Percentiles rank a stretch among this genome's conserved stretches.
phyloP scores from a whole-genome alignment of 2,113 vertebrate genomes.

The Spea multiplicata region DNA sequence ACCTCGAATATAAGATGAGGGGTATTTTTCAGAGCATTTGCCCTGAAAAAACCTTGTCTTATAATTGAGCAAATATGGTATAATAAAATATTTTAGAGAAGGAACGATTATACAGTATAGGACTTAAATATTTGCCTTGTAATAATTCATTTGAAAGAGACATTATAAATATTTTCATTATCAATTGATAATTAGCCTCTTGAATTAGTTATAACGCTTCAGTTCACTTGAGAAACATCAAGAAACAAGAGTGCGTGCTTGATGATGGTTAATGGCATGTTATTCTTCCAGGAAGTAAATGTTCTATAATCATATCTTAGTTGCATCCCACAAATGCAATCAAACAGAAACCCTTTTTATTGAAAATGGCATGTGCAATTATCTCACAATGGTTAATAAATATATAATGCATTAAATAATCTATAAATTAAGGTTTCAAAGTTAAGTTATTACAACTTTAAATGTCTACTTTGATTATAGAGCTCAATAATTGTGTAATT shows the following conservation, averaged over 20 bases:
- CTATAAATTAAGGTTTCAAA: no score
- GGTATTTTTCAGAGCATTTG: no score
- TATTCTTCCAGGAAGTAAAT: slow-evolving; percentile 71
- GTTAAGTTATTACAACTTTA: no score
- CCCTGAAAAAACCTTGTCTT: no score
- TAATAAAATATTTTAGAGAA: no score
- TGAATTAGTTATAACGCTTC: slow-evolving; percentile 57
- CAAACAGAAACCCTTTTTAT: slow-evolving; percentile 68
- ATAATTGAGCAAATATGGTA: no score
- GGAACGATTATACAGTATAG: not conserved
- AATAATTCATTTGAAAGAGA: slow-evolving; percentile 26
- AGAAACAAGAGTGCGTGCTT: slow-evolving; percentile 68
- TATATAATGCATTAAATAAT: no score
- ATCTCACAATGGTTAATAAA: no score
- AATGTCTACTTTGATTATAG: no score
- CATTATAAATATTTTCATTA: slow-evolving; percentile 52
- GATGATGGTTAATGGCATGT: slow-evolving; percentile 72
- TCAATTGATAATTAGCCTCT: slow-evolving; percentile 51
- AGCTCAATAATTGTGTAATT: no score
- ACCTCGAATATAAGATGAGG: no score
- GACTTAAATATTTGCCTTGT: slow-evolving; percentile 1
- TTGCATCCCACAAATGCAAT: slow-evolving; percentile 44
- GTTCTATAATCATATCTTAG: slow-evolving; percentile 60
- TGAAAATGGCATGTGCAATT: slow-evolving; percentile 51
- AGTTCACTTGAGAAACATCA: slow-evolving; percentile 74